Percentiles rank a stretch among this genome's conserved stretches.
Conservation (phyloP, 2,888 invertebrate species). For the Thalpophila matura region DNA sequence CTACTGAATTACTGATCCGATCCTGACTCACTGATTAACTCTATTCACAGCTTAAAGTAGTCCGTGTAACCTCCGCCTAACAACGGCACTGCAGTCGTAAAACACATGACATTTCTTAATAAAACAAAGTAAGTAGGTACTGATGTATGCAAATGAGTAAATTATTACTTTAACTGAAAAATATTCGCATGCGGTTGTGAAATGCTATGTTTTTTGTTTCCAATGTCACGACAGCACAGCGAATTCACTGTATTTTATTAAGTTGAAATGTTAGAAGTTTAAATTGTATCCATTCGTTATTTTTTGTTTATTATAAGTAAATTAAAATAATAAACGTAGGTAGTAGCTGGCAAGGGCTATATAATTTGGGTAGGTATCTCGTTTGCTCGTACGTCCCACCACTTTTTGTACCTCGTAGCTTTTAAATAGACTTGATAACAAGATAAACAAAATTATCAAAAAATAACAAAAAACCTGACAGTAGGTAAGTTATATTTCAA, state of each 20-base stretch:
- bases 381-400: too few species aligned
- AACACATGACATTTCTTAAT: slow-evolving; percentile 45
- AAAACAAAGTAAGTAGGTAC: slow-evolving; percentile 25
- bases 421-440: too few species aligned
- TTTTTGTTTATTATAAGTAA: not conserved
- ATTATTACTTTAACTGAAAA: slow-evolving; percentile 7
- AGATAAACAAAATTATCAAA: too few species aligned
- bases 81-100: slow-evolving; percentile 31
- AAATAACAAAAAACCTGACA: too few species aligned
- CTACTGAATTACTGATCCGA: too few species aligned
- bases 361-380: too few species aligned
- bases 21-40: too few species aligned
- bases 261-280: slow-evolving; percentile 17
- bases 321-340: too few species aligned
- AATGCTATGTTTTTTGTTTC: not conserved
- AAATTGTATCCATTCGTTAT: not conserved
- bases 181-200: slow-evolving; percentile 26
- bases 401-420: too few species aligned
- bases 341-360: too few species aligned
- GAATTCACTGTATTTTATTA: slow-evolving; percentile 6
- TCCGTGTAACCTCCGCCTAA: not conserved
- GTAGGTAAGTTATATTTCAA: too few species aligned
- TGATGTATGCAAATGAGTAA: slow-evolving; percentile 3
- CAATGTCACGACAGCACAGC: slow-evolving; percentile 12
- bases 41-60: too few species aligned